Evolutionary conservation across 2,888 invertebrate genomes (phyloP), one percentile per base, ranked within the genome.

Genomic region (Rhogogaster chlorosoma): DNA sequence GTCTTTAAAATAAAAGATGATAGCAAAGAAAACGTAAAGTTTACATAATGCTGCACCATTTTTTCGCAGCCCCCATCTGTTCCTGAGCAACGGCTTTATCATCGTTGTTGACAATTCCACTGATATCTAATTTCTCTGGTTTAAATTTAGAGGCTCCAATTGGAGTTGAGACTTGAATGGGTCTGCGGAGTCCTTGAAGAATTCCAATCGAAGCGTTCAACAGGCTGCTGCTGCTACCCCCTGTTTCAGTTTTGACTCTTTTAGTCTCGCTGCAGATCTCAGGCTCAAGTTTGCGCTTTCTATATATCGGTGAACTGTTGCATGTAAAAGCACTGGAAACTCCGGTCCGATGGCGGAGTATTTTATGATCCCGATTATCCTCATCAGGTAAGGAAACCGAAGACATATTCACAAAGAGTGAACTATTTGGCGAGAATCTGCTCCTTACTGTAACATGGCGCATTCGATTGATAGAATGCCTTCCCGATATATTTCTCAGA

Each of bases 41-140:
- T 91, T 92, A 93, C 92, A 93, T 92, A 86, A 93, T 87, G 85
- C 86, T 84, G 87, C 92, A 93, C 92, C 92, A 93, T 85, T 90
- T 91, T 87, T 87, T 90, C 84, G 86, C 78, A 22, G 87, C 85
- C 78, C 85, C 87, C 61, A 88, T 84, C 49, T 84, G 84, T 38
- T 89, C 88, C 36, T 88, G 89, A 64, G 84, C 85, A 15, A 83
- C 77, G 4, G 86, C 84, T 61, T 86, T 86, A 18, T 89, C 88
- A 53, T 89, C 86, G 84, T 67, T 84, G n/a, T 45, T 70, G 1
- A 18, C 70, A 26, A 89, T 85, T 15, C 83, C 85, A 71, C 88
- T 88, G 32, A 88, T 85, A 73, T 89, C 86, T 71, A 89, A 86
- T 78, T 90, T 89, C 29, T 88, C 88, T 15, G 89, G 29, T n/a